Evolutionary conservation across 2,888 invertebrate genomes (phyloP), one percentile per base, ranked within the genome.

Genomic region (Apodemia zela): DNA sequence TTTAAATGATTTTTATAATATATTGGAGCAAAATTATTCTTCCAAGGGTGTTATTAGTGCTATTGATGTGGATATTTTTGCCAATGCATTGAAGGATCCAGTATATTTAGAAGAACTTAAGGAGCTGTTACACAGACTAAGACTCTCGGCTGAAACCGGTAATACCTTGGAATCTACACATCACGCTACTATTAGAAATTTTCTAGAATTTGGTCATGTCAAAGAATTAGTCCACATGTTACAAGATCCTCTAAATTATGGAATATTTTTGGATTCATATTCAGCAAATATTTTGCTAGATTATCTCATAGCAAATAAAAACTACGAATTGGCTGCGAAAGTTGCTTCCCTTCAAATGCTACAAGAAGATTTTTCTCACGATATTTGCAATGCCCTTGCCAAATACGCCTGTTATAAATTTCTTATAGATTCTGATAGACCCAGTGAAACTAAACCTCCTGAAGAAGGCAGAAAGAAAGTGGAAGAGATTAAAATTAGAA

Each of bases 181-280:
- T 70, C 96, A 98, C 89, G 97, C 98, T 15, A 93, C 96, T 33
- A 88, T 97, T 7, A 92, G 95, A 71, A 91, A 91, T 72, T 93
- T 93, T 65, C 72, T 94, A 2, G 86, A 92, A 59, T 81, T 83
- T 71, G 93, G 93, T 10, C 88, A 93, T 69, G 81, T 91, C n/a
- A 92, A 94, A 17, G 94, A 95, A 63, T 85, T 98, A 15, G 77
- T 97, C 0, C 87, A 93, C 17, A 92, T 98, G 8, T 87, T 99
- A 59, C 94, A 95, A 75, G 96, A 98, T 80, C 95, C 97, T 63
- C 80, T 96, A 17, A 95, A 96, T 76, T 99, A 96, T 90, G 99
- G 99, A 1, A 85, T 99, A 42, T 98, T 98, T 79, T 93, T 97
- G n/a, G 98, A 99, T 85, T 84, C 94, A 66, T 96, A 94, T 72